A percentile compares a stretch with the other conserved stretches of the same genome.
Conservation (phyloP, 1,140 invertebrate species). For the Lithobius niger region DNA sequence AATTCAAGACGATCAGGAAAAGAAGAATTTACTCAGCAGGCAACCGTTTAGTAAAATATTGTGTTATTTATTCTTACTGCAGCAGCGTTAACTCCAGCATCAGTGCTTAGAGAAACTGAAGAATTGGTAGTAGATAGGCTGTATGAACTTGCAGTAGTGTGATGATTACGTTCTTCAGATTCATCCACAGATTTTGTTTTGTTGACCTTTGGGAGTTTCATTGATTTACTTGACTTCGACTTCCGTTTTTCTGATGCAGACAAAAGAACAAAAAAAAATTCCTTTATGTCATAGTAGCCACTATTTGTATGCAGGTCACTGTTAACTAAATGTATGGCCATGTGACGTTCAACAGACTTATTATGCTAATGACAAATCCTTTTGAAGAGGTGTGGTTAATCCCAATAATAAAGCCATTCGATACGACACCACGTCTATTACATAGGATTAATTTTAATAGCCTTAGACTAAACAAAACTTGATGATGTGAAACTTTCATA, state of each 20-base stretch:
- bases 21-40: neutral
- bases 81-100: slow-evolving; percentile 8
- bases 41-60: neutral
- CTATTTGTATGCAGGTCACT: too few relatives aligned
- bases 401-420: too few relatives aligned
- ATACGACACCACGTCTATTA: too few relatives aligned
- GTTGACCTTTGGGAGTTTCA: slow-evolving; percentile 1
- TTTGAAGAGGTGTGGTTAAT: too few relatives aligned
- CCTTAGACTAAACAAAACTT: too few relatives aligned
- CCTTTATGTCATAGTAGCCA: neutral
- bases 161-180: slow-evolving; percentile 7
- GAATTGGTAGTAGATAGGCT: slow-evolving; percentile 10
- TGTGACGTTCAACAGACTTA: too few relatives aligned
- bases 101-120: slow-evolving; percentile 6
- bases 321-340: too few relatives aligned
- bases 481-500: too few relatives aligned
- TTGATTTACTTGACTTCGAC: slow-evolving; percentile 17
- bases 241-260: slow-evolving; percentile 17
- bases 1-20: neutral
- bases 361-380: too few relatives aligned
- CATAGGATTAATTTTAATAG: too few relatives aligned
- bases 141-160: slow-evolving; percentile 11
- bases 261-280: neutral
- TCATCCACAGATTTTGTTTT: slow-evolving; percentile 6
- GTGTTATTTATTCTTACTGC: slow-evolving; percentile 4